Evolutionary conservation across 2,888 invertebrate species (phyloP), one percentile per base, ranked within the genome.

Genomic region (Drosophila macrothrix): DNA sequence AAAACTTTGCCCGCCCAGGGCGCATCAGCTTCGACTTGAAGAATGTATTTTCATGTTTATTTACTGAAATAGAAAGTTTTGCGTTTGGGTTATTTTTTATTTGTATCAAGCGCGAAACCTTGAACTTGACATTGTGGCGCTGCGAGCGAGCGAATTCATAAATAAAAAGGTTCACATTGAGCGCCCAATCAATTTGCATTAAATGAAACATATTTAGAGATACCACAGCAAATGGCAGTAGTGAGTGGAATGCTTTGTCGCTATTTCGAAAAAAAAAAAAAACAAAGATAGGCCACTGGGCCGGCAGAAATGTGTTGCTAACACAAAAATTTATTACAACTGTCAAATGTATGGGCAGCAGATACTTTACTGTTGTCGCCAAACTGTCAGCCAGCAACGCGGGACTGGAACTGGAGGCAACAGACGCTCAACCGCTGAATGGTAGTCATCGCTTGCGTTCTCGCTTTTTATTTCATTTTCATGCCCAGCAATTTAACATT

Each of bases 171-270:
- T 54, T 63, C 73, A 74, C 84, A 84, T 75, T 88, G 65, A 73
- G 82, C 78, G 86, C 61, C 83, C 84, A 89, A 89, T 88, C 90
- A 88, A 86, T 89, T 89, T 88, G 84, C 88, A 89, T 90, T 89
- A 86, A 67, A 76, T 33, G 59, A 70, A 81, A 71, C 81, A 88
- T 87, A 85, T 89, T 87, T 79, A 25, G 46, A 76, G 73, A 74
- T 73, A 62, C 67, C 70, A 62, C 64, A 67, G 49, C 60, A 54
- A 56, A 53, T 19, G 39, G 12, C 22, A 52, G 33, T 52, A 65
- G 43, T 43, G 53, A 35, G 54, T 54, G 73, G 73, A 79, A 79
- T 83, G 63, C 63, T 81, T 80, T 70, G 67, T 56, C 67, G 72
- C 69, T 65, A 64, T 80, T 82, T 78, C 69, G 73, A 64, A 84